A percentile compares a stretch with the other conserved stretches of the same genome.
phyloP scores from a whole-genome alignment of 2,113 vertebrate species.

The Bagarius yarrelli region DNA sequence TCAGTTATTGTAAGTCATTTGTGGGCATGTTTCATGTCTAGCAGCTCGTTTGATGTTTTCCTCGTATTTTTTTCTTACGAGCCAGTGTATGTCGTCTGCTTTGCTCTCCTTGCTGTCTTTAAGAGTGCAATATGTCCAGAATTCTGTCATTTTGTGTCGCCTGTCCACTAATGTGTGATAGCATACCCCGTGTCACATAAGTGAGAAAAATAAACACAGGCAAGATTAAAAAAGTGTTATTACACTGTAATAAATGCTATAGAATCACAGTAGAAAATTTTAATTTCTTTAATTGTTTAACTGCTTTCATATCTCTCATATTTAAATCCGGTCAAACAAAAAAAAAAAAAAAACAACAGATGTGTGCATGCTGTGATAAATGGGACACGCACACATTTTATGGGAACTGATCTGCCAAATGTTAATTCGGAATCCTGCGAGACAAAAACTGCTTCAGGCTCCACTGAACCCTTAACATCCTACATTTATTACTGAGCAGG shows the following conservation, averaged over 20 bases:
- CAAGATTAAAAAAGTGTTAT: not conserved
- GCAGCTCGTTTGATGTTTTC: too few relatives aligned
- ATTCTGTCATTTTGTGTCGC: not conserved
- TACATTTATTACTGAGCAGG: constrained; percentile 10
- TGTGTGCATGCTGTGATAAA: constrained; percentile 33
- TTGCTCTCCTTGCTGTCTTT: not conserved
- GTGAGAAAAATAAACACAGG: too few relatives aligned
- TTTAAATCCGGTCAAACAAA: not conserved
- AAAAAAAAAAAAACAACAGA: not conserved
- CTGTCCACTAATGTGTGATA: not conserved
- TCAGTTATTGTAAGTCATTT: not conserved
- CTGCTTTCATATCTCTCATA: not conserved
- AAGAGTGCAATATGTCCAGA: not conserved
- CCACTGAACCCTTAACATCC: constrained; percentile 9
- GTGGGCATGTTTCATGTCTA: not conserved
- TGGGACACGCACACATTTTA: constrained; percentile 33
- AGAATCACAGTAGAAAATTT: not conserved
- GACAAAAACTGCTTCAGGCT: constrained; percentile 15
- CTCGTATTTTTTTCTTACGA: not conserved
- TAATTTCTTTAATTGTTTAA: too few relatives aligned
- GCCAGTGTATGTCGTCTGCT: not conserved
- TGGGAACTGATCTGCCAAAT: constrained; percentile 31
- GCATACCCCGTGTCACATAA: not conserved
- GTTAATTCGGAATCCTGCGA: constrained; percentile 16
- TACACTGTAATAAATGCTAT: not conserved